phyloP scores from a whole-genome alignment of 2,113 vertebrate species.

The Dinomys branickii region DNA sequence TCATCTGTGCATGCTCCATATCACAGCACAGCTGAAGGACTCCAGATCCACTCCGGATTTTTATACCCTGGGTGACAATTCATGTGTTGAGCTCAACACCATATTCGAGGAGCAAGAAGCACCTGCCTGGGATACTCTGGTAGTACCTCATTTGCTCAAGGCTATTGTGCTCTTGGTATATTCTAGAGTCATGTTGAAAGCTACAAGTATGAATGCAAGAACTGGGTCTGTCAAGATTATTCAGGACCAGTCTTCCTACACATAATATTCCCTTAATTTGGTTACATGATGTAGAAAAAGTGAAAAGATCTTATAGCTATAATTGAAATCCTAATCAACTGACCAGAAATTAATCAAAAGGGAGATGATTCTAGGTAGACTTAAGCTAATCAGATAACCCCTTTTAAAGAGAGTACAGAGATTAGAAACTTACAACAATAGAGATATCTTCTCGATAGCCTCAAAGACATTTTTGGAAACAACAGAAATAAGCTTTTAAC shows the following conservation, averaged over 20 bases:
- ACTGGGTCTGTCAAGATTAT: background rate
- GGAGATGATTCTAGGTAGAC: background rate
- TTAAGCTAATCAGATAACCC: background rate
- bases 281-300: background rate
- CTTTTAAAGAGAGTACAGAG: background rate
- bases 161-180: too few relatives aligned
- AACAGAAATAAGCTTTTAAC: background rate
- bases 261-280: background rate
- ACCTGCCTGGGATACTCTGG: fast-evolving
- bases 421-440: background rate
- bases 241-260: too few relatives aligned
- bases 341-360: background rate
- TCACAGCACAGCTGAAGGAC: background rate
- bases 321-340: background rate
- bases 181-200: background rate
- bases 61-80: background rate
- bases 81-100: background rate
- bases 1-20: background rate
- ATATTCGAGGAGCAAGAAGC: background rate
- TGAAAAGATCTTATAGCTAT: background rate
- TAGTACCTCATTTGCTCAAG: background rate
- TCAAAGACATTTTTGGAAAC: background rate
- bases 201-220: too few relatives aligned
- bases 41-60: background rate
- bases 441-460: background rate